phyloP scores from a whole-genome alignment of 2,888 invertebrate species.

The Pterostichus madidus region DNA sequence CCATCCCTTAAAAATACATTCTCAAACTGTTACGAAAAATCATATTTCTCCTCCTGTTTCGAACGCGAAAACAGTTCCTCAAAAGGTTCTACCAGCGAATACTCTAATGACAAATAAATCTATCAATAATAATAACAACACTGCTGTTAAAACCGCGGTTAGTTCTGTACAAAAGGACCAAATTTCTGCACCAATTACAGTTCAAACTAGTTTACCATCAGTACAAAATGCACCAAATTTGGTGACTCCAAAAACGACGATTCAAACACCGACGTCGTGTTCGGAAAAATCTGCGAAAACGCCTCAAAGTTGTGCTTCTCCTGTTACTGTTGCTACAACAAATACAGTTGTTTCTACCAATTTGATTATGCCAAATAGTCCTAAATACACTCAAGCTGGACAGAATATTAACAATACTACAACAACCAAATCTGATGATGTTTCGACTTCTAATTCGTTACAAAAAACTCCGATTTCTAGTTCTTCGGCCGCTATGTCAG shows the following conservation, averaged over 20 bases:
- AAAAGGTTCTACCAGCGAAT: background rate
- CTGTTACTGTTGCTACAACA: constrained; percentile 10
- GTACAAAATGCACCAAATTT: constrained; percentile 63
- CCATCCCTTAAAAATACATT: constrained; percentile 74
- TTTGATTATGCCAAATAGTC: constrained; percentile 25
- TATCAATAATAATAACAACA: constrained; percentile 54
- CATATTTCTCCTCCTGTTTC: constrained; percentile 38
- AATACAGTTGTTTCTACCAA: constrained; percentile 18
- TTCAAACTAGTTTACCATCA: constrained; percentile 30
- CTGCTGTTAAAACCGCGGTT: constrained; percentile 15
- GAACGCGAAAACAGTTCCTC: constrained; percentile 24
- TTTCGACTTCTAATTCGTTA: background rate
- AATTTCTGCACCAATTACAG: constrained; percentile 4
- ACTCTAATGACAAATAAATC: constrained; percentile 2
- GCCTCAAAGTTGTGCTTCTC: background rate
- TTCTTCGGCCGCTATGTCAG: background rate
- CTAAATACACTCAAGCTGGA: constrained; percentile 58
- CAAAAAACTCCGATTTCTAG: constrained; percentile 3
- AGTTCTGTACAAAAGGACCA: constrained; percentile 42
- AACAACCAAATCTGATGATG: constrained; percentile 39
- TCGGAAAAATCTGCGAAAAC: constrained; percentile 24
- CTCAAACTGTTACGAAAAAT: constrained; percentile 69
- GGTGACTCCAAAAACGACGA: constrained; percentile 49
- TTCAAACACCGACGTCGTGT: constrained; percentile 26
- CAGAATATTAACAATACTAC: constrained; percentile 49